Base-by-base conservation (phyloP, 1,140 invertebrate species). In the Trigoniulus corallinus region DNA sequence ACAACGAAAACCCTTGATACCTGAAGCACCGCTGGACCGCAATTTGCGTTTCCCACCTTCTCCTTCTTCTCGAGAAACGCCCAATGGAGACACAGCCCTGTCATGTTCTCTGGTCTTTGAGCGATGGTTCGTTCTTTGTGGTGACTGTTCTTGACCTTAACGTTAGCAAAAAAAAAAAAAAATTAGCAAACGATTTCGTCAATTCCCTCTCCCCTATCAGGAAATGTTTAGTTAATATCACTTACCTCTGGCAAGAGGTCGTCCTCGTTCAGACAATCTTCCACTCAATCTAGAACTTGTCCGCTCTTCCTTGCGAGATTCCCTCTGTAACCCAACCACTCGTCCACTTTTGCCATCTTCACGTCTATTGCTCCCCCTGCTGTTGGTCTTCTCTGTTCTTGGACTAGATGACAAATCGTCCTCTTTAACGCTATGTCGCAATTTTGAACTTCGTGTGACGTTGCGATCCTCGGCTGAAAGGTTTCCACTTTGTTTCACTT, bases 1-100 rank as follows among this genome's bases (percentile, higher is more conserved):
- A 10, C 23, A 10, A 39, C 10, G n/a, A 47, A 10, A 39, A 25
- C 25, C 37, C 37, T 18, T 12, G 37, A n/a, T 47, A 57, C 56
- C 56, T 18, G 49, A 37, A 15, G 27, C 25, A 2, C 3, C 40
- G 27, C 51, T 57, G 24, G 48, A 50, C 22, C 56, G 26, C 27
- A 53, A 53, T 48, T 57, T 57, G 40, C 56, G 53, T 52, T 57
- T 57, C 10, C 29, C 51, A 26, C 20, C 48, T 41, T 22, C 22
- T n/a, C 12, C 15, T 50, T 24, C 48, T 3, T 34, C 29, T 45
- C 4, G 22, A 10, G n/a, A 34, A 10, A 23, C 12, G 21, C 12
- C 10, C 20, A 10, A 45, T 20, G 10, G 12, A 10, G 10, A 10
- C 10, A 20, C n/a, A 12, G 12, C n/a, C 21, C 22, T 13, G 12